These are phyloP conservation scores for Ennomos erosarius DNA, from an alignment of 2,888 invertebrate genomes.

Conservation along the genomic window DNA sequence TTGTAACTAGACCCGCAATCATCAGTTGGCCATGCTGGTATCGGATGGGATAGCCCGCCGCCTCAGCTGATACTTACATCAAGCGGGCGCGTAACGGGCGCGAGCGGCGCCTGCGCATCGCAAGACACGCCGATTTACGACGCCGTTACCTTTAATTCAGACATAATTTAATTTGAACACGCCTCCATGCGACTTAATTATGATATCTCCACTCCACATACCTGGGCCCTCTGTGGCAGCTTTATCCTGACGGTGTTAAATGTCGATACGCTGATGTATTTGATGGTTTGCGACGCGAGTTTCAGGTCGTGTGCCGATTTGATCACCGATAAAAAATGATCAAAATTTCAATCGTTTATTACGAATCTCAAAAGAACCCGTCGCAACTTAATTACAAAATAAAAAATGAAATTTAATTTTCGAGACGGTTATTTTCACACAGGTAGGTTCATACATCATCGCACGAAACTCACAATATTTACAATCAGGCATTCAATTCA, in stretches of 20 bases:
- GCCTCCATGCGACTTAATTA: conserved; percentile 71
- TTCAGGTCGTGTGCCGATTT: conserved; percentile 7
- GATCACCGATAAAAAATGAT: conserved; percentile 22
- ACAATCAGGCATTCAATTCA: conserved; percentile 40
- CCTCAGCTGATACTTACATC: conserved; percentile 58
- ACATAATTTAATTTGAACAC: conserved; percentile 80
- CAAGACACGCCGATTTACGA: conserved; percentile 60
- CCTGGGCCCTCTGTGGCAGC: conserved; percentile 35
- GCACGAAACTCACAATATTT: conserved; percentile 26
- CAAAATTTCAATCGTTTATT: conserved; percentile 17
- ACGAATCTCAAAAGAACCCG: conserved; percentile 2
- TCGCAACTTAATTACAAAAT: conserved; percentile 25
- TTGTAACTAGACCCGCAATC: not conserved
- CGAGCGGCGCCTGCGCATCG: conserved; percentile 59
- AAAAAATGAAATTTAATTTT: conserved; percentile 22
- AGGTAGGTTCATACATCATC: conserved; percentile 22
- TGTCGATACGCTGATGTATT: conserved; percentile 19
- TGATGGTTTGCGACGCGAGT: conserved; percentile 4
- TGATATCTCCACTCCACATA: conserved; percentile 67
- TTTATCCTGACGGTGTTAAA: conserved; percentile 22
- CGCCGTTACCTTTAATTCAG: conserved; percentile 72
- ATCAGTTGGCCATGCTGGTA: conserved; percentile 1
- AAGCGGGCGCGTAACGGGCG: conserved; percentile 60
- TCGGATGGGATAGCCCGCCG: conserved; percentile 35
- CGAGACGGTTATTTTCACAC: conserved; percentile 12